These are phyloP conservation scores for Theristicus caerulescens DNA, from an alignment of 2,113 vertebrate genomes.

Conservation along the genomic window DNA sequence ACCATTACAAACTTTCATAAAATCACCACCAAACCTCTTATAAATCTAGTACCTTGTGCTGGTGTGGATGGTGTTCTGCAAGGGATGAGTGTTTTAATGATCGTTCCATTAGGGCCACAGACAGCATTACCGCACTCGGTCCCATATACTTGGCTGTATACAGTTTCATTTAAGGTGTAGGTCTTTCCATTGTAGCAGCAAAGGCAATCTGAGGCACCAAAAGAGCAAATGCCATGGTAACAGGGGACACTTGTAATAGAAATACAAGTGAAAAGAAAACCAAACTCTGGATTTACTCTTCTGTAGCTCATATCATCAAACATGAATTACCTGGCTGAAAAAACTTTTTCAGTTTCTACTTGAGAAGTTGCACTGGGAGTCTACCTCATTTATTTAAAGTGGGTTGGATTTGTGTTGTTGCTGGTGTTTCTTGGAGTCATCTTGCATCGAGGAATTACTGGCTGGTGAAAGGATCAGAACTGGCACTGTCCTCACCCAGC, in stretches of 20 bases:
- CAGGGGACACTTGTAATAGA: neutral
- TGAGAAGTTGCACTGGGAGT: neutral
- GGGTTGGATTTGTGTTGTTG: neutral
- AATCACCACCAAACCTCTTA: neutral
- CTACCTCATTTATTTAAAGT: neutral
- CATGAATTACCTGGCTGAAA: neutral
- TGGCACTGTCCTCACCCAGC: neutral
- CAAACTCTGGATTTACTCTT: neutral
- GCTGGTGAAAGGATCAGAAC: neutral
- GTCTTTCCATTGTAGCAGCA: conserved; percentile 76
- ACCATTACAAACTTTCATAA: neutral
- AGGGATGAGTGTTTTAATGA: conserved; percentile 19
- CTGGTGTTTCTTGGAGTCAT: neutral
- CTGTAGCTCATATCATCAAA: neutral
- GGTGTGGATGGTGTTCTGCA: neutral
- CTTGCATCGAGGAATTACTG: neutral
- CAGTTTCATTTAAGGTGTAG: conserved; percentile 71
- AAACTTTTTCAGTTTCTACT: neutral
- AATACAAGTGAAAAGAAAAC: neutral
- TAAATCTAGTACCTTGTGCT: conserved; percentile 35
- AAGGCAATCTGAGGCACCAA: conserved; percentile 70
- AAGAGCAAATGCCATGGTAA: neutral
- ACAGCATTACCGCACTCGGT: conserved; percentile 70
- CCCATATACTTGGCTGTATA: conserved; percentile 75
- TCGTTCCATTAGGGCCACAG: conserved; percentile 70